Evolutionary conservation across 2,797 vertebrate genomes (phyloP), one percentile per base, ranked within the genome.

Genomic region (Pangasius mekongensis): DNA sequence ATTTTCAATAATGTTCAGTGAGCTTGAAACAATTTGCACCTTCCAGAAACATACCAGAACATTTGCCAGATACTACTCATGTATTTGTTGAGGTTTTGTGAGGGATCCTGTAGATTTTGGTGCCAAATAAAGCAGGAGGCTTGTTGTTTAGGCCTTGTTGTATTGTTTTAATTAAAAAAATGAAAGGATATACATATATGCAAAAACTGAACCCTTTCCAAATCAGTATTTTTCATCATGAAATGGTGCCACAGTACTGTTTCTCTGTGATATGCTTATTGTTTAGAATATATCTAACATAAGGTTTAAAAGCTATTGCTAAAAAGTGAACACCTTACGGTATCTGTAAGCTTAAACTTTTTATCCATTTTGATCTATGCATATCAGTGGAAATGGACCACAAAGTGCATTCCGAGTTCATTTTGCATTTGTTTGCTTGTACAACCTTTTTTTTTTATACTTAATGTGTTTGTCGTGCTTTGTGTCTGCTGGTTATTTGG

Each of bases 361-460:
- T 64, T 18, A 78, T 67, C 56, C 62, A 58, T 91, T 92, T 93
- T 94, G 93, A 92, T 93, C 94, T 95, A 96, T 96, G 95, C 95
- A 95, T 95, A 94, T 94, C 90, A 94, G 94, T 94, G 87, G 93
- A 94, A 93, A 94, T 93, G 91, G 93, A 92, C 82, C 76, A 60
- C n/a, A 62, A 83, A 81, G 16, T 86, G 84, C 84, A 83, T 87
- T 84, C 74, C 87, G 90, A 87, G 54, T 36, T 80, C 16, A 22
- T 80, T 69, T 93, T 93, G 20, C 89, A 89, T 94, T 94, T 92
- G 90, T 91, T 52, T 84, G 92, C 92, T 94, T 95, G 94, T 94
- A 93, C 92, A 91, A 91, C 85, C 18, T 52, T 52, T 33, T 13
- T 84, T 87, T 92, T 92, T 81, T 5, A 36, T 60, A n/a, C 93